Evolutionary conservation across 2,113 vertebrate genomes (phyloP).

Genomic region (Rhagologus leucostigma): DNA sequence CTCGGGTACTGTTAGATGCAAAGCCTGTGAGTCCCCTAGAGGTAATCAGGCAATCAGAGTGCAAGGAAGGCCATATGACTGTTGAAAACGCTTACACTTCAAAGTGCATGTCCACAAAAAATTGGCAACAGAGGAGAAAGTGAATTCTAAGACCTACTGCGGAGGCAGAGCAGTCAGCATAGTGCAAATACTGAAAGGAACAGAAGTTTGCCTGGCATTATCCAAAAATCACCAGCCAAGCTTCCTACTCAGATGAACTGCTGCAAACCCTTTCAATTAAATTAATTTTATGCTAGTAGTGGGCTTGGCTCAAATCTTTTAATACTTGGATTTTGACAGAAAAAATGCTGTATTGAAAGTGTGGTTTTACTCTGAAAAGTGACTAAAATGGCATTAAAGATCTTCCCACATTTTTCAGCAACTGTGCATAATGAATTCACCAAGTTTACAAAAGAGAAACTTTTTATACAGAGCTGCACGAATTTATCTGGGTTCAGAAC

Average conservation of each 20-base stretch:
- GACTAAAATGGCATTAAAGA: not conserved
- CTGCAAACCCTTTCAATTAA: not conserved
- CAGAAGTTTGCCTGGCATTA: not conserved
- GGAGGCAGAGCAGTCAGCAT: conserved; percentile 38
- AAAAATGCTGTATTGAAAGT: conserved; percentile 1
- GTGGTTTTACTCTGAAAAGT: conserved; percentile 18
- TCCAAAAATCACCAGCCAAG: not conserved
- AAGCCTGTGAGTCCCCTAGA: not conserved
- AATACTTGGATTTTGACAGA: not conserved
- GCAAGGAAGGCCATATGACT: conserved; percentile 39
- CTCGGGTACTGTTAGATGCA: not conserved
- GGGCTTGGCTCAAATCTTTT: conserved; percentile 32
- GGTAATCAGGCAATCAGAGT: conserved; percentile 50
- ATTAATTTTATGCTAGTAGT: not conserved
- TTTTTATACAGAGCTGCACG: not conserved
- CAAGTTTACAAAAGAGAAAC: not conserved
- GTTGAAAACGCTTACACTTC: conserved; percentile 22
- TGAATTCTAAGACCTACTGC: conserved; percentile 46
- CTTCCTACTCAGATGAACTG: not conserved
- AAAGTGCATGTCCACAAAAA: conserved; percentile 41
- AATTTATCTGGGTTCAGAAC: not conserved
- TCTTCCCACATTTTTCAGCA: not conserved
- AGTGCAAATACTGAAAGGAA: conserved; percentile 55
- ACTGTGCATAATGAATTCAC: not conserved
- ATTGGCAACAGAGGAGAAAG: conserved; percentile 40